Conservation (phyloP, 2,113 vertebrate genomes). For the Halcyon senegalensis region DNA sequence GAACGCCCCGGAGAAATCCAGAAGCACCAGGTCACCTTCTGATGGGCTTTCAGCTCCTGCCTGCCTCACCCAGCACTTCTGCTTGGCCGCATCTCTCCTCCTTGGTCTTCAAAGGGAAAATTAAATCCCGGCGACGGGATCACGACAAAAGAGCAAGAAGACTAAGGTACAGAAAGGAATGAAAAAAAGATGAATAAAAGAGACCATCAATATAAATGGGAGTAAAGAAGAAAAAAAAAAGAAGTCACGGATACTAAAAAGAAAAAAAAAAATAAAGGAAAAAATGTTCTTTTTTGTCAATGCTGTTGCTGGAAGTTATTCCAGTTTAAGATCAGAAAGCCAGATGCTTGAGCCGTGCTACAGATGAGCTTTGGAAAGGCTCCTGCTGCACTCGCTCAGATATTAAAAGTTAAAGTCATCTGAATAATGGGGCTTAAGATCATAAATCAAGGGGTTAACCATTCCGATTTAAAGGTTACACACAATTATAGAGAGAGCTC, state of each 20-base stretch:
- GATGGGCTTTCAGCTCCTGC: neutral
- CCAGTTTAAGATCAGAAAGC: conserved; percentile 28
- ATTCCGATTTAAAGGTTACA: conserved; percentile 35
- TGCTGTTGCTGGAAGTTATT: conserved; percentile 35
- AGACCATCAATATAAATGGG: neutral
- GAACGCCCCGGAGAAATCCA: neutral
- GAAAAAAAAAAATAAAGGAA: neutral
- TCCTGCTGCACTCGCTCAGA: neutral
- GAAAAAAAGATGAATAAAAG: neutral
- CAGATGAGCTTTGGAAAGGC: conserved; percentile 25
- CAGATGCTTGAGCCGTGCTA: neutral
- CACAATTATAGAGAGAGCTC: conserved; percentile 46
- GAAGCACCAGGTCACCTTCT: neutral
- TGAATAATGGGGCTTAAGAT: conserved; percentile 63
- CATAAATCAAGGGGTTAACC: conserved; percentile 60
- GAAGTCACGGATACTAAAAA: neutral
- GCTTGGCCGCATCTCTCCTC: neutral
- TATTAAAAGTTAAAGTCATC: conserved; percentile 9
- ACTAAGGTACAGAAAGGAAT: neutral
- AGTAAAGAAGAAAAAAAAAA: neutral
- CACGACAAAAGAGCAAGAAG: neutral
- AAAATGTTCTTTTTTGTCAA: neutral
- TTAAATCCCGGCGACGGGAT: neutral
- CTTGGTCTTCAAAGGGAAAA: neutral
- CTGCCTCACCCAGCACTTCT: neutral